Conservation (phyloP, 2,888 invertebrate species). For the Andrena fulva region DNA sequence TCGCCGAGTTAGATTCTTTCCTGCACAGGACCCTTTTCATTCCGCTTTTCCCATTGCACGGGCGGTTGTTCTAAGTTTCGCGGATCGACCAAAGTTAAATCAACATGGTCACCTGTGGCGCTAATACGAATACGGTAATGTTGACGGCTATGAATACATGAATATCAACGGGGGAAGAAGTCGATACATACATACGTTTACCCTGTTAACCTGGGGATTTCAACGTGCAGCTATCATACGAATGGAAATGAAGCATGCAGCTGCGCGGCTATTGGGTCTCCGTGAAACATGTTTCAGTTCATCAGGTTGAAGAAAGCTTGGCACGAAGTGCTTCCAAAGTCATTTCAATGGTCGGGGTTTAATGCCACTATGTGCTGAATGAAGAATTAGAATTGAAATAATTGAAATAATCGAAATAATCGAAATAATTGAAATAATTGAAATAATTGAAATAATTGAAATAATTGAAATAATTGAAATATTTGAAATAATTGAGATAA, state of each 20-base stretch:
- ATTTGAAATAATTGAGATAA: no score
- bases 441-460: no score
- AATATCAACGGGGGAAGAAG: constrained; percentile 61
- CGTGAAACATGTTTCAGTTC: constrained; percentile 3
- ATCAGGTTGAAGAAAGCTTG: background rate
- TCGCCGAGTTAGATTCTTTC: constrained; percentile 36
- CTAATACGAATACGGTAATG: constrained; percentile 68
- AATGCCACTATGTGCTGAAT: background rate
- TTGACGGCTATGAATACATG: constrained; percentile 61
- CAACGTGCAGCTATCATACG: constrained; percentile 32
- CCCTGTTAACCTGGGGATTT: constrained; percentile 43
- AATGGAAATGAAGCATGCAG: constrained; percentile 15
- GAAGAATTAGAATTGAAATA: background rate
- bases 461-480: no score
- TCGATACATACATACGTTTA: constrained; percentile 50
- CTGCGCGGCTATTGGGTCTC: background rate
- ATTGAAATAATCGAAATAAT: no score
- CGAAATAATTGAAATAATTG: no score
- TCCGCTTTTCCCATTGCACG: constrained; percentile 45
- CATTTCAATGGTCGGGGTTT: background rate
- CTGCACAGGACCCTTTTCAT: constrained; percentile 32
- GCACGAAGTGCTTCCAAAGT: background rate
- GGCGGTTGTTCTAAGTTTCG: constrained; percentile 62
- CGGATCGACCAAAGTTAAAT: constrained; percentile 56
- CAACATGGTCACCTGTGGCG: constrained; percentile 70